Evolutionary conservation across 2,797 vertebrate genomes (phyloP), one percentile per base, ranked within the genome.

Genomic region (Margarornis squamiger): DNA sequence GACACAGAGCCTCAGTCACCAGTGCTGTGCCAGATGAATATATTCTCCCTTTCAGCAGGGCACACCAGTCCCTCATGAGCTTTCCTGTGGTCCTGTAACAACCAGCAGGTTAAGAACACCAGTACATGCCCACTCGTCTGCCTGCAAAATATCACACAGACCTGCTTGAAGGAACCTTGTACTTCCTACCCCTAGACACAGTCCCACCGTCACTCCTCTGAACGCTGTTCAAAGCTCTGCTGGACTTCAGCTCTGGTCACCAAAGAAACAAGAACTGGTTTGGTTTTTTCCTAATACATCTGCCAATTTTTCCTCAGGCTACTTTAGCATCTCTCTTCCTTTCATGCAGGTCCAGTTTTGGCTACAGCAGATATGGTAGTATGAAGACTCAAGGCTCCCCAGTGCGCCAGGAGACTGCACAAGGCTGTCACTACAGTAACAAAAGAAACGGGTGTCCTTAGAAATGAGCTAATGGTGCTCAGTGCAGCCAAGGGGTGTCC

Each of bases 11-110:
- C 39, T 45, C 34, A 57, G n/a, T 43, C 59, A 26, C 41, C 0
- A 3, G 34, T 43, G 30, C 46, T 1, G 2, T 86, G 58, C 4
- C 67, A 62, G 21, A 21, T 36, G 34, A 82, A 20, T 16, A 20
- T 15, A 32, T 48, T 77, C 22, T 23, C 18, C 34, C 39, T 41
- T 45, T 46, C 72, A 75, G 23, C 66, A 79, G 0, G 2, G n/a
- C 41, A n/a, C 39, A 18, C 14, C 1, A 1, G 27, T 27, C 52
- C 27, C 7, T 0, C 4, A 1, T 1, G 21, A 0, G n/a, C 63
- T 55, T 63, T 36, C 66, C 39, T 32, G 12, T 15, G 57, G 13
- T 62, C 57, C 16, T 7, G 41, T n/a, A 82, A 29, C 36, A 38
- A 61, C 9, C 38, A 73, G 38, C 59, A 86, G 20, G 7, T 65